Evolutionary conservation across 2,113 vertebrate species (phyloP).

Genomic region (Paramormyrops kingsleyae): DNA sequence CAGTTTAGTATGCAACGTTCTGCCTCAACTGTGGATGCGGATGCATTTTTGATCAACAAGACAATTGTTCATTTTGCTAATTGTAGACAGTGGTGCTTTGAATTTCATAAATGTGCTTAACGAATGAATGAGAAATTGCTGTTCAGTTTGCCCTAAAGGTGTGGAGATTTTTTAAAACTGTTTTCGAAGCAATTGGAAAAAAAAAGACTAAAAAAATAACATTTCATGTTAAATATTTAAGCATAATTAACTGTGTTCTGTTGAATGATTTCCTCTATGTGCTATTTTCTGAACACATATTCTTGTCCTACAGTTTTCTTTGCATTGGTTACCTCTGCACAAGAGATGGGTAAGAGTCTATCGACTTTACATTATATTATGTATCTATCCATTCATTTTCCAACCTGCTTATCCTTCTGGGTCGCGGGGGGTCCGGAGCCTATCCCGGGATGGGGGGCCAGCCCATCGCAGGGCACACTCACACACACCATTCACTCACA

Average conservation of each 20-base stretch:
- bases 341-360: neutral
- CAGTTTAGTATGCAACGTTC: too few relatives aligned
- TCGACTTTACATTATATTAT: neutral
- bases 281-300: neutral
- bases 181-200: neutral
- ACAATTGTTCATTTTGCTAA: neutral
- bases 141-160: neutral
- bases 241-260: neutral
- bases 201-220: neutral
- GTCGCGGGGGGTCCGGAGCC: too few relatives aligned
- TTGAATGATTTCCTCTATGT: neutral
- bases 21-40: too few relatives aligned
- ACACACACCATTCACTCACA: too few relatives aligned
- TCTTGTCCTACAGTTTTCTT: neutral
- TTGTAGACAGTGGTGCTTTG: neutral
- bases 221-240: neutral
- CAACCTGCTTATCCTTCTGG: too few relatives aligned
- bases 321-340: neutral
- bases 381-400: too few relatives aligned
- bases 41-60: neutral
- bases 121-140: neutral
- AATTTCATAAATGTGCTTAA: neutral
- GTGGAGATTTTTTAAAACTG: neutral
- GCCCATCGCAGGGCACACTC: too few relatives aligned
- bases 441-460: too few relatives aligned